Conservation (phyloP, 2,113 vertebrate species). For the Columba janthina region DNA sequence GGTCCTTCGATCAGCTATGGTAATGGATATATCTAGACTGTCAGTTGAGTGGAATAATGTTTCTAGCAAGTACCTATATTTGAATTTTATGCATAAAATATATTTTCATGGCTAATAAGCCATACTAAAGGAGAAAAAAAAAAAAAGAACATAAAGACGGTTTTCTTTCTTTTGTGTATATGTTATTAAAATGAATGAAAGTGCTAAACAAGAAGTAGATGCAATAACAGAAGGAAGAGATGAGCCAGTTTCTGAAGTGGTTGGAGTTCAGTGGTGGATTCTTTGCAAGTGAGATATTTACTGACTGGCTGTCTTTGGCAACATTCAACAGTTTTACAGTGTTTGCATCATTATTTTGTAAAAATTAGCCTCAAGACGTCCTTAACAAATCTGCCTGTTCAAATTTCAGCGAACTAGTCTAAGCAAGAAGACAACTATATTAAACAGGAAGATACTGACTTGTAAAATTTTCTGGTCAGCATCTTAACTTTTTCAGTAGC, state of each 20-base stretch:
- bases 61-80: background rate
- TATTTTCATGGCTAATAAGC: conserved; percentile 52
- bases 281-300: conserved; percentile 4
- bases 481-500: background rate
- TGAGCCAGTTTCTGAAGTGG: conserved; percentile 48
- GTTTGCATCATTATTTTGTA: background rate
- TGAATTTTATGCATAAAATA: conserved; percentile 3
- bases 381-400: background rate
- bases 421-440: background rate
- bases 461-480: background rate
- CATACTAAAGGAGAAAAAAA: background rate
- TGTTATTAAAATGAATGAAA: conserved; percentile 48
- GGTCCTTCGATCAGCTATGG: background rate
- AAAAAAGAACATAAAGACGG: background rate
- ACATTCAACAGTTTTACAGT: conserved; percentile 12
- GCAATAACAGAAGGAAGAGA: conserved; percentile 16
- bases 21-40: background rate
- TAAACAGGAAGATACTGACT: background rate
- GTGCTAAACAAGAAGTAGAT: conserved; percentile 55
- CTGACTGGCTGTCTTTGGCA: conserved; percentile 18
- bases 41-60: conserved; percentile 14
- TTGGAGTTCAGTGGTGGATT: conserved; percentile 59
- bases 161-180: conserved; percentile 21
- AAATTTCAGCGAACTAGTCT: background rate
- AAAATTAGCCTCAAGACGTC: background rate